These are phyloP conservation scores for Orius insidiosus DNA, from an alignment of 1,140 invertebrate genomes.

Conservation along the genomic window DNA sequence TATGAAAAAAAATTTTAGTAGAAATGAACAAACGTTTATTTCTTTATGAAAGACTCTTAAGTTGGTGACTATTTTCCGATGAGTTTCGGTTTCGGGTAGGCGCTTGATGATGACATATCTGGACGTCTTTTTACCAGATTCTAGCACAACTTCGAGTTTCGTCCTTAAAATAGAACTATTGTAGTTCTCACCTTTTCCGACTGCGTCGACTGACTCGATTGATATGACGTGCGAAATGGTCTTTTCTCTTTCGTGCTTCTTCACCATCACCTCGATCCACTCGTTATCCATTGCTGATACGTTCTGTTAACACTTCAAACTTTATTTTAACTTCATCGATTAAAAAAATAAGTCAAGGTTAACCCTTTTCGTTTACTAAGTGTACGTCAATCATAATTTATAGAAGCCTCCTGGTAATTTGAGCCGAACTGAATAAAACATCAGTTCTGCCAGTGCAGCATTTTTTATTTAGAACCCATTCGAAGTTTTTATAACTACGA, in stretches of 20 bases:
- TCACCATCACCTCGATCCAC: slow-evolving; percentile 1
- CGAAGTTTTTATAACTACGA: too few species aligned
- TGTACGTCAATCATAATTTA: too few species aligned
- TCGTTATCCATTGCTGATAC: neutral
- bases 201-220: neutral
- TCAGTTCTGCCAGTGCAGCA: too few species aligned
- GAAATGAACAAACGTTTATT: neutral
- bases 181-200: slow-evolving; percentile 4
- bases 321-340: too few species aligned
- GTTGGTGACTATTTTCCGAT: neutral
- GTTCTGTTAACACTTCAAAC: too few species aligned
- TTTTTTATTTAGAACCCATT: too few species aligned
- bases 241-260: neutral
- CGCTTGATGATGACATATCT: slow-evolving; percentile 1
- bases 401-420: too few species aligned
- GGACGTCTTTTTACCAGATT: neutral
- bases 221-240: neutral
- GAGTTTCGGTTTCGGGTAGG: neutral
- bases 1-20: neutral
- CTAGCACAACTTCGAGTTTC: neutral
- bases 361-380: too few species aligned
- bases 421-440: too few species aligned
- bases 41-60: neutral
- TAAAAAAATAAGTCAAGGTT: too few species aligned
- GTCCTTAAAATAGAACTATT: neutral